Evolutionary conservation across 2,113 vertebrate genomes (phyloP), one percentile per base, ranked within the genome.

Genomic region (Corynorhinus townsendii): DNA sequence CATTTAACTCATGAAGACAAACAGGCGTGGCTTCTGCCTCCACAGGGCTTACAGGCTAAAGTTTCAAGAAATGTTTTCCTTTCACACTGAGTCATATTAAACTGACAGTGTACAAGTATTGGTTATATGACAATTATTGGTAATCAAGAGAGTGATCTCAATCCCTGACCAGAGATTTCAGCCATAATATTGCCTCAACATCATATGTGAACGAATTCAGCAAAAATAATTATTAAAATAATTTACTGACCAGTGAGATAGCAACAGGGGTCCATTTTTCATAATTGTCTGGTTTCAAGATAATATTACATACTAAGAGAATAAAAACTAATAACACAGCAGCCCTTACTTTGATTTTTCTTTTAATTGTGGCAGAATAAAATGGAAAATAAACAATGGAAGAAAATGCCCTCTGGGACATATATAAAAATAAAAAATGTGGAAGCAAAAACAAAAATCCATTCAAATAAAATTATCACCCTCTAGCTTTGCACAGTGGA

Each of bases 261-360:
- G 24, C 86, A 66, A 85, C 11, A 77, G 28, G 91, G 26, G 73
- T 10, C 26, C 11, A 38, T 87, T 87, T 95, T 62, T 35, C 62
- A 26, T 76, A 88, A 94, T 71, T 88, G 66, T 66, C 47, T 59
- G 71, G 20, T 68, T 90, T 96, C 79, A 52, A 80, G 64, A 64
- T 93, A 30, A 75, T 79, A 45, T 79, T 82, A 35, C 24, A 38
- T 38, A 69, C 11, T 87, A 75, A 80, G 19, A 81, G 24, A 86
- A 86, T 43, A 54, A 86, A 81, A 76, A 75, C 59, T n/a, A 88
- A 87, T 62, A 82, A 33, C 30, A 79, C 85, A 86, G 20, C 47
- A 62, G 47, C 86, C 77, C 30, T 92, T 93, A 81, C 59, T 89
- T 93, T 89, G 11, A 76, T 49, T 91, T 86, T 73, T 84, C 49